A percentile compares a stretch with the other conserved stretches of the same genome.
Conservation (phyloP, 53 echinoderm and acorn worm species). For the Holothuria scabra region DNA sequence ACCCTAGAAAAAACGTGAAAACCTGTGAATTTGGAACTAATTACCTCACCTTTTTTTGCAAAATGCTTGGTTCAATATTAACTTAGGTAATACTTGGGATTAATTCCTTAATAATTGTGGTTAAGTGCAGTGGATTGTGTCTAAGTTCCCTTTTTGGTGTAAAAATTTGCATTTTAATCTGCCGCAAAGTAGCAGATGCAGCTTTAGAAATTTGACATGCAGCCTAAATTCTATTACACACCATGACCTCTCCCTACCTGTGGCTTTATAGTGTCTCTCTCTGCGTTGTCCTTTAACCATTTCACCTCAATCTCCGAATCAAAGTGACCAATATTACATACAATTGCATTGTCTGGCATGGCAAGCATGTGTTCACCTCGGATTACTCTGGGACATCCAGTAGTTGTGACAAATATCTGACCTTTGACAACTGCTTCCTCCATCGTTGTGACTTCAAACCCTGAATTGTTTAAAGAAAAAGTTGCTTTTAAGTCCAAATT, state of each 20-base stretch:
- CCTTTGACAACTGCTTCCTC: conserved; percentile 83
- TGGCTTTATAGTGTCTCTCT: conserved; percentile 89
- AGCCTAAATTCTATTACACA: not conserved
- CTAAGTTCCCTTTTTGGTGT: too few species aligned
- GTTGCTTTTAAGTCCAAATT: too few species aligned
- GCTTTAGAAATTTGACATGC: too few species aligned
- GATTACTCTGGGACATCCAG: conserved; percentile 89
- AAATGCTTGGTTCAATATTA: too few species aligned
- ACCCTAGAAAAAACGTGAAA: too few species aligned
- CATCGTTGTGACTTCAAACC: conserved; percentile 95
- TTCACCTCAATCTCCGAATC: conserved; percentile 92
- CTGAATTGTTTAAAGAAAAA: conserved; percentile 35
- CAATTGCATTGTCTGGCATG: conserved; percentile 91
- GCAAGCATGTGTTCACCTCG: conserved; percentile 64
- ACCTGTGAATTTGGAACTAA: too few species aligned
- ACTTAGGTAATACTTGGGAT: too few species aligned
- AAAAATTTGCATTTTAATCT: too few species aligned
- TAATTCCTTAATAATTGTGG: too few species aligned
- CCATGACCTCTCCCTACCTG: conserved; percentile 68
- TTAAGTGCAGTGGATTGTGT: too few species aligned
- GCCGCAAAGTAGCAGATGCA: too few species aligned
- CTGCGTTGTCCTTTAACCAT: conserved; percentile 72
- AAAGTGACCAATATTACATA: conserved; percentile 99
- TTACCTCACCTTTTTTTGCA: too few species aligned
- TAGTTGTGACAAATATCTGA: conserved; percentile 92